Evolutionary conservation across 1,140 invertebrate genomes (phyloP), one percentile per base, ranked within the genome.

Genomic region (Mylabris phalerata): DNA sequence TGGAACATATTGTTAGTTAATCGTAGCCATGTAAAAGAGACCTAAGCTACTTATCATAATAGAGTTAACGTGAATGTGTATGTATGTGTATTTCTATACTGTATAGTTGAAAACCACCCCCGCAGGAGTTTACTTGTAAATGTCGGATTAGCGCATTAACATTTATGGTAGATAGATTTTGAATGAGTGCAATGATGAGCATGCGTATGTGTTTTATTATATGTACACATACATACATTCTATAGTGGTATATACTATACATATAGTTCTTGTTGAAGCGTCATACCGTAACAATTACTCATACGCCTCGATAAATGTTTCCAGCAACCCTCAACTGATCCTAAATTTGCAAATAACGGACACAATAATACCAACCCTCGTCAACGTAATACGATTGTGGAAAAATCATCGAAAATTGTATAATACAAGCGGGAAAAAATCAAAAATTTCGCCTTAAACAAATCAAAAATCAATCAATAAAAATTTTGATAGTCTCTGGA

Each of bases 131-230:
- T 65, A 61, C 49, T 63, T 63, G 62, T 62, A 69, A 69, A 69
- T 66, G 66, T 63, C 62, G 64, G 65, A 69, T 69, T 69, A 69
- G 64, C 62, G 66, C 57, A 69, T 69, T 69, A 69, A 69, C 67
- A 69, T 69, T 69, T 66, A 69, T 69, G 67, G 61, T 69, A 63
- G 62, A 67, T 51, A 57, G 60, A 60, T 39, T 64, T 47, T 69
- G 65, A 69, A 69, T 69, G 66, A 63, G 65, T 65, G 60, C 62
- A 67, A 62, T 66, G 61, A 58, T 42, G 50, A 41, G 27, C 46
- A 48, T 60, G 62, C 50, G 57, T 61, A 56, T 56, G 57, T 60
- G 50, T 61, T 60, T 62, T 59, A 65, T 65, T 63, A 62, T 63
- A 61, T 57, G 50, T 59, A 43, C 27, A 42, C 44, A 48, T 48